These are phyloP conservation scores for Eublepharis macularius DNA, from an alignment of 2,113 vertebrate genomes.

Conservation along the genomic window DNA sequence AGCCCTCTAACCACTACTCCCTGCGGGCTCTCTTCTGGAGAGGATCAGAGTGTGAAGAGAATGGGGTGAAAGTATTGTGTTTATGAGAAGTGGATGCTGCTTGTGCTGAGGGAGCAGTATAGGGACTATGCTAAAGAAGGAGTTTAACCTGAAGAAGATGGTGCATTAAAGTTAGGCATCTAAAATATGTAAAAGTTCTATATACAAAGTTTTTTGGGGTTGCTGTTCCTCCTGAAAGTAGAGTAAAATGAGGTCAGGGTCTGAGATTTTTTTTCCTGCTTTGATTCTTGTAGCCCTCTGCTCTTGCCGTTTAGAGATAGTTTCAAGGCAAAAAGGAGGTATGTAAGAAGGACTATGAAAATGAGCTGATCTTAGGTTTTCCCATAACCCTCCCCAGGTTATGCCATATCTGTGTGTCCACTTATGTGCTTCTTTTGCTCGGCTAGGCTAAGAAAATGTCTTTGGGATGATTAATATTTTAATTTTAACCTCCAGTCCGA, in stretches of 20 bases:
- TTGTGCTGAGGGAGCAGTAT: neutral
- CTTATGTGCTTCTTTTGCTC: neutral
- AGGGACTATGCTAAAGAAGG: neutral
- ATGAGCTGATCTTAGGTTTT: neutral
- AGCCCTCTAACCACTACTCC: no score
- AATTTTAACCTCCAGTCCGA: neutral
- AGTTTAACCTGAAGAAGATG: neutral
- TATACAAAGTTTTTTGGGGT: neutral
- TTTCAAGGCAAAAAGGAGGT: neutral
- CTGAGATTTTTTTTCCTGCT: neutral
- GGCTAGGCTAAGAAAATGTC: neutral
- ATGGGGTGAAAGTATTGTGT: neutral
- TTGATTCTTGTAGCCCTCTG: neutral
- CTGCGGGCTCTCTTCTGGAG: no score
- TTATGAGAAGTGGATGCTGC: neutral
- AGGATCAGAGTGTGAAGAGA: neutral
- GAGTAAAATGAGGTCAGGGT: neutral
- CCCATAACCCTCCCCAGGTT: neutral
- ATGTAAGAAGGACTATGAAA: neutral
- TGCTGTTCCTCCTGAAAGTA: neutral
- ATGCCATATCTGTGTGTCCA: neutral
- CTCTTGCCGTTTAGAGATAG: neutral
- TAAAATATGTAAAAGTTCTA: neutral
- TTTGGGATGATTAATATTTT: neutral
- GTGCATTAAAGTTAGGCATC: neutral